A percentile compares a stretch with the other conserved stretches of the same genome.
Conservation (phyloP, 1,140 invertebrate species). For the Brachionus calyciflorus region DNA sequence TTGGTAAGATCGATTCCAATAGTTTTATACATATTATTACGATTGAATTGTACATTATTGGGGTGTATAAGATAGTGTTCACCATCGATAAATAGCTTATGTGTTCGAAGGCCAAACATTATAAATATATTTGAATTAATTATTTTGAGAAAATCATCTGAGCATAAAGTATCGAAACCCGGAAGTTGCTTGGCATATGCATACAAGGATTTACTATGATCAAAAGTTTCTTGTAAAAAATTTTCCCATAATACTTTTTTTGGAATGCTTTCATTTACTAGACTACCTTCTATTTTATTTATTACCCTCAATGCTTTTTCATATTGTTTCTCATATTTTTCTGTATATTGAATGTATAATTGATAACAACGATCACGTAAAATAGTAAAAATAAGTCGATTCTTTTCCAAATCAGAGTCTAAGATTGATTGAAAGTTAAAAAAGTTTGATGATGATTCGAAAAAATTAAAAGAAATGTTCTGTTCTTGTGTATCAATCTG, state of each 20-base stretch:
- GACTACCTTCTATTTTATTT: not conserved
- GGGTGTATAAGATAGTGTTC: conserved; percentile 2
- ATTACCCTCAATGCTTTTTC: not conserved
- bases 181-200: conserved; percentile 4
- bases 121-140: not conserved
- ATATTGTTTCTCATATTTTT: conserved; percentile 14
- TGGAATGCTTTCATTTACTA: not conserved
- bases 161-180: not conserved
- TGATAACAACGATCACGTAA: conserved; percentile 12
- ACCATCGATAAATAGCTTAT: conserved; percentile 20
- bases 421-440: no score
- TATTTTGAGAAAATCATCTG: not conserved
- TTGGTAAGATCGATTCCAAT: conserved; percentile 12
- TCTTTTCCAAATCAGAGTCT: not conserved
- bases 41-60: conserved; percentile 4
- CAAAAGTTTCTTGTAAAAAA: not conserved
- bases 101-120: not conserved
- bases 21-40: conserved; percentile 15
- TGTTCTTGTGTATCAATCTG: no score
- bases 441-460: no score
- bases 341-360: not conserved
- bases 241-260: not conserved
- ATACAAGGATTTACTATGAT: not conserved
- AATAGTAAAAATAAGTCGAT: not conserved
- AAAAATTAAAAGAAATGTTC: no score